These are phyloP conservation scores for Parazoanthus darwini DNA, from an alignment of 92 coral and sea anemone species.

Conservation along the genomic window DNA sequence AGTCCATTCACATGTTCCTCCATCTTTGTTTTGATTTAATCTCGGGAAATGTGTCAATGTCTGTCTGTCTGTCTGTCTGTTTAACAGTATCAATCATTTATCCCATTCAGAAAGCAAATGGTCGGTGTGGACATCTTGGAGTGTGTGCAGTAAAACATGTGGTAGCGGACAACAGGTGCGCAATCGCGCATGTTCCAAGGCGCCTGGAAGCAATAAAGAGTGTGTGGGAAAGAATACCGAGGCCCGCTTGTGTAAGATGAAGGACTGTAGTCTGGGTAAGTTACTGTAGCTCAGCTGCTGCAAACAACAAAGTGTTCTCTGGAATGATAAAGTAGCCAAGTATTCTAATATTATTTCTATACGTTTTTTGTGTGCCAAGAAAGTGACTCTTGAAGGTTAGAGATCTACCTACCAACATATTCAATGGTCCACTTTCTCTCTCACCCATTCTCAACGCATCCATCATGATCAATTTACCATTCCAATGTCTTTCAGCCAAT, in stretches of 20 bases:
- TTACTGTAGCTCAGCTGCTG: background rate
- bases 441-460: too few species aligned
- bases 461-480: too few species aligned
- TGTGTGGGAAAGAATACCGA: slow-evolving; percentile 7
- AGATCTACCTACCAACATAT: too few species aligned
- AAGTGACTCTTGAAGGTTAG: background rate
- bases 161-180: slow-evolving; percentile 16
- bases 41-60: background rate
- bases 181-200: background rate
- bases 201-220: background rate
- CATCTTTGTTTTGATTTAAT: background rate
- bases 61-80: background rate
- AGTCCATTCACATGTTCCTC: background rate
- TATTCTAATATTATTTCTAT: too few species aligned
- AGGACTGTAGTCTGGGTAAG: slow-evolving; percentile 5
- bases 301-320: too few species aligned
- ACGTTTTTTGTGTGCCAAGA: slow-evolving; percentile 44
- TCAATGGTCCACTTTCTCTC: background rate
- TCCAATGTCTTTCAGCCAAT: background rate
- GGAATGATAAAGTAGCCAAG: too few species aligned
- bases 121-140: slow-evolving; percentile 23
- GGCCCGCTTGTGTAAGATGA: background rate
- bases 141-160: slow-evolving; percentile 14
- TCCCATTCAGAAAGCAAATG: background rate
- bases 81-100: background rate